phyloP scores from a whole-genome alignment of 2,113 vertebrate genomes.

The Pardalotus punctatus region DNA sequence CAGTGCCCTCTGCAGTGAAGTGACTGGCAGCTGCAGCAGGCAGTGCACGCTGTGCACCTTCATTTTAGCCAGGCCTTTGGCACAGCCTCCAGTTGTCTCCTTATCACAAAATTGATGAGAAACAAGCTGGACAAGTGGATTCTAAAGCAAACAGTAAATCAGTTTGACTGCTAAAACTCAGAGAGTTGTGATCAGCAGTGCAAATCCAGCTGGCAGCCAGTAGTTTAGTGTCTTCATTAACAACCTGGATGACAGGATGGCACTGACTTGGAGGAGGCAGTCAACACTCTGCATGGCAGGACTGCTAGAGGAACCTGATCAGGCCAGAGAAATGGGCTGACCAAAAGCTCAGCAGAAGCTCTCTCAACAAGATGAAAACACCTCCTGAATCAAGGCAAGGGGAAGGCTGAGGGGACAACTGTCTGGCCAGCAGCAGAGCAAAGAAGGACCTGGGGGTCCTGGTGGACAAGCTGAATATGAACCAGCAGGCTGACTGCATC shows the following conservation, averaged over 20 bases:
- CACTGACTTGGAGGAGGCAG: neutral
- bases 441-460: neutral
- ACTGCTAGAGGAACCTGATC: neutral
- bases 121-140: neutral
- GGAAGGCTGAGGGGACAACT: neutral
- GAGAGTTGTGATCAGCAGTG: neutral
- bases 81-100: neutral
- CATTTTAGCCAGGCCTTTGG: neutral
- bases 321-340: neutral
- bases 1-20: neutral
- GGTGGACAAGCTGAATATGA: neutral
- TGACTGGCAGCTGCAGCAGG: neutral
- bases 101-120: neutral
- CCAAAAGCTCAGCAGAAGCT: neutral
- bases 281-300: neutral
- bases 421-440: neutral
- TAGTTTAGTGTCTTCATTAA: neutral
- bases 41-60: neutral
- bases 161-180: neutral
- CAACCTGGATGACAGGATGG: neutral
- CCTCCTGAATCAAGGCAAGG: neutral
- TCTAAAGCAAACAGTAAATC: neutral
- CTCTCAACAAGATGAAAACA: neutral
- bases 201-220: neutral
- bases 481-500: neutral